phyloP scores from a whole-genome alignment of 2,797 vertebrate species.

The Tamandua tetradactyla region DNA sequence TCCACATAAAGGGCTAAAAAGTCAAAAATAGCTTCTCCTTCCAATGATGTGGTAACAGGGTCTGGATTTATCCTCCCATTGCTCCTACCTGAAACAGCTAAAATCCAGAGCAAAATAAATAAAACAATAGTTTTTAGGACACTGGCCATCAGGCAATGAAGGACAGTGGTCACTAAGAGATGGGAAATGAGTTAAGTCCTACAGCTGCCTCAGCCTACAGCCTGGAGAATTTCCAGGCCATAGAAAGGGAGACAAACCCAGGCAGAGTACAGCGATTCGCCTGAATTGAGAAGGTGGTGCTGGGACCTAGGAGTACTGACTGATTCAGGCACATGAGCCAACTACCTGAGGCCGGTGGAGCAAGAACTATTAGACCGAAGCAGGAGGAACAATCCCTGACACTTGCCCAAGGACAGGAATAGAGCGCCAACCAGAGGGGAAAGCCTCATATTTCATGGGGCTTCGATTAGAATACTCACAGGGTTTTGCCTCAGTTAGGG shows the following conservation, averaged over 20 bases:
- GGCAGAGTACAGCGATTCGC: accelerated
- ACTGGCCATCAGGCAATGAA: background rate
- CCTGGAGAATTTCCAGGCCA: background rate
- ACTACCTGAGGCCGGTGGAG: accelerated
- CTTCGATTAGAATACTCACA: too few species aligned
- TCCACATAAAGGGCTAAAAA: background rate
- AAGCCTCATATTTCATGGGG: accelerated
- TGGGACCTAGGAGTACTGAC: background rate
- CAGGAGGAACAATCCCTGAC: background rate
- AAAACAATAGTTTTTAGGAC: background rate
- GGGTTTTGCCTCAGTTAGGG: background rate
- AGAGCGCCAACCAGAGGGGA: too few species aligned
- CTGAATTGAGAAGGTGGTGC: accelerated
- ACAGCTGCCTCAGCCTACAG: background rate
- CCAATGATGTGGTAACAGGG: background rate
- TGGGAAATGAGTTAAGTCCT: accelerated
- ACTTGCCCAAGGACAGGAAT: background rate
- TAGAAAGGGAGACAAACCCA: background rate
- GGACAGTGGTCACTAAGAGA: background rate
- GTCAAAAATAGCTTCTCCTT: background rate
- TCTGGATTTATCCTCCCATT: too few species aligned
- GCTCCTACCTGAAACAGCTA: background rate
- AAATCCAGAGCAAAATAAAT: background rate
- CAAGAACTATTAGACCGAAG: background rate
- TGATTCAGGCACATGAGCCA: accelerated